Base-by-base conservation (phyloP, 2,797 vertebrate genomes). In the Hoplostethus mediterraneus region DNA sequence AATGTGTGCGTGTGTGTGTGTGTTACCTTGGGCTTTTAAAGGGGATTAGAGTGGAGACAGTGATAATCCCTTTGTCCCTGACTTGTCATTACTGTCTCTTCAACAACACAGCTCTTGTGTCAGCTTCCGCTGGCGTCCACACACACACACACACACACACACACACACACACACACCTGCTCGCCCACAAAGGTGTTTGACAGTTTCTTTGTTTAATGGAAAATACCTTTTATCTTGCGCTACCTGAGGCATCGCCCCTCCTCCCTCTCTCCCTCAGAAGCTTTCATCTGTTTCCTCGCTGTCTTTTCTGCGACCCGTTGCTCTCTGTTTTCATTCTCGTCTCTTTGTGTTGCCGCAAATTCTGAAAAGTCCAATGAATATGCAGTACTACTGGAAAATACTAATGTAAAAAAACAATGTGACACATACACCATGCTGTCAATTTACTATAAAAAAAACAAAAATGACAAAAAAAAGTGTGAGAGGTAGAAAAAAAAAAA, bases 31-130 rank as follows among this genome's bases (percentile, higher is more conserved):
- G 87, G 86, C 83, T 87, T 91, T 90, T 84, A 87, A 85, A 81
- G 62, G 88, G 87, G 92, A 94, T 92, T 92, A 91, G 75, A 89
- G 85, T 75, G 88, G 91, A 91, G 91, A 94, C 92, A 87, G 87
- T 92, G 82, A 90, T 94, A 93, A 95, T 94, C 92, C 91, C 84
- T 90, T 93, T 93, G 91, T 93, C 89, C 92, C 88, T 84, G 90
- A 89, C 87, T 90, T 94, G 91, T 91, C 86, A 90, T 92, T 89
- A 91, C 81, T 86, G 86, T 92, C 83, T 87, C 75, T 82, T 87
- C 79, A 77, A 73, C 75, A 63, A 79, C 78, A 40, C 79, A 67
- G 76, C 67, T 85, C 84, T 76, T 78, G 83, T 87, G 83, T 91
- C 75, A 84, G 81, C 77, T 87, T 91, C 80, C 59, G 44, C 66